These are phyloP conservation scores for Panzeria rudis DNA, from an alignment of 2,888 invertebrate species.

Conservation along the genomic window DNA sequence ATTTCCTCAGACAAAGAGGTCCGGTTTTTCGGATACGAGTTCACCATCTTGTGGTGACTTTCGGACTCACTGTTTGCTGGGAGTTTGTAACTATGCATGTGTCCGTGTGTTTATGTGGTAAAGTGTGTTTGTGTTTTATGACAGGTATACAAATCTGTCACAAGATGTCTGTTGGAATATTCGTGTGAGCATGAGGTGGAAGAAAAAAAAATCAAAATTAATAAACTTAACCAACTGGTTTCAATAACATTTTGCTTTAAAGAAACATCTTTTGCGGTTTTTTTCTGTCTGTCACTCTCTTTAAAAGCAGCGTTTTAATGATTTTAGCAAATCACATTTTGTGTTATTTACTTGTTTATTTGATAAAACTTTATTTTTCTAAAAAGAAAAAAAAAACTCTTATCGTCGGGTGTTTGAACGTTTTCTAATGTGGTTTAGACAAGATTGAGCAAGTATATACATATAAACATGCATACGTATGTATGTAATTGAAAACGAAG, in stretches of 20 bases:
- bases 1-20: no score
- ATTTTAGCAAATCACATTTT: slow-evolving; percentile 43
- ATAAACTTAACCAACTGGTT: slow-evolving; percentile 68
- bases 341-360: slow-evolving; percentile 13
- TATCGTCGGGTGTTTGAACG: neutral
- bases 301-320: slow-evolving; percentile 18
- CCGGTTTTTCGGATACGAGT: no score
- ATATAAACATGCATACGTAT: no score
- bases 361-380: neutral
- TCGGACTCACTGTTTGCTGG: no score
- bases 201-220: slow-evolving; percentile 40
- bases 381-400: neutral
- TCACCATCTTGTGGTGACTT: no score
- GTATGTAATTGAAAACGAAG: neutral
- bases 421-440: neutral
- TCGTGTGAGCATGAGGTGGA: slow-evolving; percentile 20
- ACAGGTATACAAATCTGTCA: neutral
- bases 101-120: neutral
- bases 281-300: neutral
- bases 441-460: neutral
- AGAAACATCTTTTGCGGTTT: slow-evolving; percentile 45
- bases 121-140: no score
- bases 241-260: slow-evolving; percentile 51
- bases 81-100: neutral
- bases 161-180: slow-evolving; percentile 18